phyloP scores from a whole-genome alignment of 2,888 invertebrate genomes.

The Silvanus unidentatus region DNA sequence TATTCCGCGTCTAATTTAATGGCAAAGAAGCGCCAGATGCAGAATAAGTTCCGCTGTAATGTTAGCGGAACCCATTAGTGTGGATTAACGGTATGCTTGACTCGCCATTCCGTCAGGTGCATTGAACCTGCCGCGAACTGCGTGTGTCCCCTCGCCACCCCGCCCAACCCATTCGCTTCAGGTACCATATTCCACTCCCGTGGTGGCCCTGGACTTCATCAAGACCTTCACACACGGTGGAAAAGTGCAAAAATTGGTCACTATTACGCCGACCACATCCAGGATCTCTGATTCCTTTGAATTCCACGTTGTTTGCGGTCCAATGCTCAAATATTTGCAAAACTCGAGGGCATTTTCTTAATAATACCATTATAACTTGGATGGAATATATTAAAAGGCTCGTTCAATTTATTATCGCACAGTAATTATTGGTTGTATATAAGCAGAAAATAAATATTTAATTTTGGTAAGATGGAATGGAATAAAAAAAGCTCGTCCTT shows the following conservation, averaged over 20 bases:
- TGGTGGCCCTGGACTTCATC: background rate
- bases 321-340: too few species aligned
- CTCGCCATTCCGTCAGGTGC: conserved; percentile 47
- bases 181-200: background rate
- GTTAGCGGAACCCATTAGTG: conserved; percentile 45
- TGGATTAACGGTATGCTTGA: conserved; percentile 41
- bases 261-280: background rate
- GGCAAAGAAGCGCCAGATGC: conserved; percentile 25
- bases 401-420: too few species aligned
- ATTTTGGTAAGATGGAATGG: too few species aligned
- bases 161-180: background rate
- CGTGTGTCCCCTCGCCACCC: conserved; percentile 18
- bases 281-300: too few species aligned
- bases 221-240: background rate
- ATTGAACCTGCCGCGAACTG: conserved; percentile 40
- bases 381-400: too few species aligned
- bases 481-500: too few species aligned
- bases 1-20: conserved; percentile 18
- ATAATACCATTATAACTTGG: too few species aligned
- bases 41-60: conserved; percentile 35
- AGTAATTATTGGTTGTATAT: too few species aligned
- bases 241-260: background rate
- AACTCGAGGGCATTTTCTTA: too few species aligned
- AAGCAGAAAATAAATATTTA: too few species aligned
- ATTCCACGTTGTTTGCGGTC: too few species aligned